phyloP scores from a whole-genome alignment of 2,888 invertebrate species.

The Sinodicranocentrus sp. region DNA sequence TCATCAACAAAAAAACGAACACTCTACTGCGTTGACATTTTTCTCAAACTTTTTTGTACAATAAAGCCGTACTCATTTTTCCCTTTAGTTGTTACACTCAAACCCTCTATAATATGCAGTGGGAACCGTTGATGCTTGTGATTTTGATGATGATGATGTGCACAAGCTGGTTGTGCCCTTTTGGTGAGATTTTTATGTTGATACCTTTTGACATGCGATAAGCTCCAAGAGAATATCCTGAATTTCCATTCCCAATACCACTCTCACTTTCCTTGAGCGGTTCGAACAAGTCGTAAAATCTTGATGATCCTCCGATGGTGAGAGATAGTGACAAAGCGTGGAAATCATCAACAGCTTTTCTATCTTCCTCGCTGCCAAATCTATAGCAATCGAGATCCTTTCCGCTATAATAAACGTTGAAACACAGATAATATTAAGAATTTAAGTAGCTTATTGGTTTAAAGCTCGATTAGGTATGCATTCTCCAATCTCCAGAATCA shows the following conservation, averaged over 20 bases:
- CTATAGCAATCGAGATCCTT: constrained; percentile 45
- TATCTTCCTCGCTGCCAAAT: constrained; percentile 48
- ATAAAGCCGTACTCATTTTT: too few relatives aligned
- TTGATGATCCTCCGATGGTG: not conserved
- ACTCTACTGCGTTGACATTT: too few relatives aligned
- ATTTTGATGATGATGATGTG: not conserved
- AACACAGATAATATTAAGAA: not conserved
- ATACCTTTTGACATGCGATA: constrained; percentile 50
- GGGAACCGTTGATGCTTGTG: not conserved
- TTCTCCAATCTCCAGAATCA: too few relatives aligned
- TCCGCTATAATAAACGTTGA: constrained; percentile 36
- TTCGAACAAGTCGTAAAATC: constrained; percentile 13
- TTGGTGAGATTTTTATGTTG: constrained; percentile 38
- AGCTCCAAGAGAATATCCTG: constrained; percentile 23
- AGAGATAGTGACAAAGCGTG: constrained; percentile 48
- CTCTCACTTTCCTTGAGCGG: constrained; percentile 14
- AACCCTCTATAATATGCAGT: too few relatives aligned
- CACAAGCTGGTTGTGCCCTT: too few relatives aligned
- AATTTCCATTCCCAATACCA: constrained; percentile 26
- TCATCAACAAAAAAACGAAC: too few relatives aligned
- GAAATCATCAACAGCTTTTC: constrained; percentile 49
- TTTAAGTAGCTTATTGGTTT: constrained; percentile 3
- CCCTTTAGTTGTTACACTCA: too few relatives aligned
- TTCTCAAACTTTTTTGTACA: too few relatives aligned
- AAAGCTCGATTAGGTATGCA: too few relatives aligned